Conservation (phyloP, 2,888 invertebrate genomes). For the Buathra laborator region DNA sequence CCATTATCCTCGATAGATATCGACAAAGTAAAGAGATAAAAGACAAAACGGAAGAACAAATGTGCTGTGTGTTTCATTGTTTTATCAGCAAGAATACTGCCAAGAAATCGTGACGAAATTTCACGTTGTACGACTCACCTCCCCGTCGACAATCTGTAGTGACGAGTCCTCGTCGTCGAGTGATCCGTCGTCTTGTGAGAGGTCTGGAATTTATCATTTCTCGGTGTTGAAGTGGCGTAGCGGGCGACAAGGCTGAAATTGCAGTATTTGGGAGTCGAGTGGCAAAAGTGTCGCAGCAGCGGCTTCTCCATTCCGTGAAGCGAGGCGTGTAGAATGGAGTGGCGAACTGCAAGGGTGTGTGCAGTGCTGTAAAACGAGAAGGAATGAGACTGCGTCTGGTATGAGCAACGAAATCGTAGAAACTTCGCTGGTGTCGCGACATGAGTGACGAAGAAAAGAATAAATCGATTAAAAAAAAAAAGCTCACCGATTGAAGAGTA, state of each 20-base stretch:
- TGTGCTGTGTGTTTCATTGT: not conserved
- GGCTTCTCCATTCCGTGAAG: constrained; percentile 62
- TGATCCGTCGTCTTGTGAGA: constrained; percentile 45
- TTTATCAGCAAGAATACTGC: not conserved
- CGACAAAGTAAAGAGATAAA: not conserved
- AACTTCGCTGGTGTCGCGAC: constrained; percentile 20
- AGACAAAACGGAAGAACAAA: not conserved
- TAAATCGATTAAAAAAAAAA: not conserved
- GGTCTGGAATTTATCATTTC: constrained; percentile 82
- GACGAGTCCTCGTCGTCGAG: constrained; percentile 49
- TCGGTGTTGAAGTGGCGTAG: constrained; percentile 76
- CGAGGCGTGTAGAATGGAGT: constrained; percentile 63
- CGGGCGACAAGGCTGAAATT: constrained; percentile 81
- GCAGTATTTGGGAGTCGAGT: constrained; percentile 82
- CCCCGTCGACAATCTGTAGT: constrained; percentile 25
- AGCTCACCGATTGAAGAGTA: constrained; percentile 7
- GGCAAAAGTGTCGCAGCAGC: constrained; percentile 62
- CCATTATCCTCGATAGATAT: not conserved
- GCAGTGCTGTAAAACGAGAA: constrained; percentile 48
- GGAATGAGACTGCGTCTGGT: constrained; percentile 32
- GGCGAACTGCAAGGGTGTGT: constrained; percentile 58
- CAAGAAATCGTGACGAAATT: constrained; percentile 32
- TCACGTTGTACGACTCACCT: constrained; percentile 17
- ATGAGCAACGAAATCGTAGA: constrained; percentile 31
- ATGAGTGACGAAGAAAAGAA: constrained; percentile 9